A percentile compares a stretch with the other conserved stretches of the same genome.
These are phyloP conservation scores for Diarsia rubi DNA, from an alignment of 2,888 invertebrate genomes.

Conservation along the genomic window DNA sequence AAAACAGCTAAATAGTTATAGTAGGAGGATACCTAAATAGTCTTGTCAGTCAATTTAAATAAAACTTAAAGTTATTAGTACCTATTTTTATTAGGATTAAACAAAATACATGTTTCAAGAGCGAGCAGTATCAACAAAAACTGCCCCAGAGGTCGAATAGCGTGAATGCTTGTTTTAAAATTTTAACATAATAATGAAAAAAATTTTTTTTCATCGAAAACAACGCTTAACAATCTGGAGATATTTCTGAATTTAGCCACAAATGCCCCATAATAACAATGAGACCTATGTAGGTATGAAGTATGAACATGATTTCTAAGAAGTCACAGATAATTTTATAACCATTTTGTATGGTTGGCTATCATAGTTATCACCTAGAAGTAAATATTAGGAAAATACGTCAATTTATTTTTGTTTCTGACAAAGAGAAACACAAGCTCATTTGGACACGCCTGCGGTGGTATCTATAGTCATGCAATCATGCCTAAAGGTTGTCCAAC, in stretches of 20 bases:
- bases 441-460: constrained; percentile 58
- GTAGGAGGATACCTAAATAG: constrained; percentile 67
- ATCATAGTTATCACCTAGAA: constrained; percentile 63
- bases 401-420: constrained; percentile 57
- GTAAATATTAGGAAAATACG: constrained; percentile 70
- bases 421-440: constrained; percentile 44
- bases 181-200: constrained; percentile 34
- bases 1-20: constrained; percentile 49
- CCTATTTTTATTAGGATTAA: constrained; percentile 84
- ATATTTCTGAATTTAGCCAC: constrained; percentile 54
- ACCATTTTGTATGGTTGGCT: constrained; percentile 69
- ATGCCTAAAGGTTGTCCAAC: constrained; percentile 38
- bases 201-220: constrained; percentile 38
- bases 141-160: constrained; percentile 49
- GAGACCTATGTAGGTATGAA: constrained; percentile 53
- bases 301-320: constrained; percentile 68
- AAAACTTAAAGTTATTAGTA: constrained; percentile 86
- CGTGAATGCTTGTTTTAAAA: constrained; percentile 30
- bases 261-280: constrained; percentile 50
- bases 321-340: constrained; percentile 68
- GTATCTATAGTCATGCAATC: constrained; percentile 52
- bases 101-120: constrained; percentile 82
- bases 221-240: constrained; percentile 32
- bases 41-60: constrained; percentile 82
- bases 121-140: constrained; percentile 66